Evolutionary conservation across 2,797 vertebrate genomes (phyloP).

Genomic region (Danio choprae): DNA sequence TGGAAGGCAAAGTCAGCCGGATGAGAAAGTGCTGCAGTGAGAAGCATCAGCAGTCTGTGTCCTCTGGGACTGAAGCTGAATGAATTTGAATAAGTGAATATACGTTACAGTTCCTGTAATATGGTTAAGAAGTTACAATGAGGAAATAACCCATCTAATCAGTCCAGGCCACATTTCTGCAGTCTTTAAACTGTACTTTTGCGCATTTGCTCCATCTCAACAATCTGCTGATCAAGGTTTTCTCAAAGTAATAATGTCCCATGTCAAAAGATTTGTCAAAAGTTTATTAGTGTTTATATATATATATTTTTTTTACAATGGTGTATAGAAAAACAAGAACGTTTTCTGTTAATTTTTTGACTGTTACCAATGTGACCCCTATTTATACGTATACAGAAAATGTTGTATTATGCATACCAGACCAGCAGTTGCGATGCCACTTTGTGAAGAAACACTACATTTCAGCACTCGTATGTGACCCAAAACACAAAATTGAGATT

Average conservation of each 20-base stretch:
- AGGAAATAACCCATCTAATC: slow-evolving; percentile 5
- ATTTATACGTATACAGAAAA: no score
- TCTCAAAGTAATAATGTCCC: background rate
- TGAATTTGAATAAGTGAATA: slow-evolving; percentile 52
- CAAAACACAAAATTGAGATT: no score
- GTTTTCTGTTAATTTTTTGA: no score
- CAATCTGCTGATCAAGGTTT: background rate
- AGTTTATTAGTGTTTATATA: no score
- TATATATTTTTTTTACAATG: no score
- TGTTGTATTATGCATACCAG: no score
- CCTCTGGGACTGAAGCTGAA: slow-evolving; percentile 38
- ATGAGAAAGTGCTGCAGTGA: slow-evolving; percentile 40
- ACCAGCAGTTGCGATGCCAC: no score
- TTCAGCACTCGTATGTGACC: no score
- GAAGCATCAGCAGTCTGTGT: slow-evolving; percentile 41
- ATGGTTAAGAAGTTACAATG: slow-evolving; percentile 11
- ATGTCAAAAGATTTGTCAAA: background rate
- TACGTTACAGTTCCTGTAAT: slow-evolving; percentile 21
- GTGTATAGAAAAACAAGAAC: no score
- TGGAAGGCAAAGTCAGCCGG: slow-evolving; percentile 15
- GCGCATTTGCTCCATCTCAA: background rate
- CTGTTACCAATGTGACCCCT: no score
- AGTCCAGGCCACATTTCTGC: background rate
- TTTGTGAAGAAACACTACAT: no score
- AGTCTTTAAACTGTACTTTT: slow-evolving; percentile 4